phyloP scores from a whole-genome alignment of 2,888 invertebrate genomes.

The Drosophila barbarae region DNA sequence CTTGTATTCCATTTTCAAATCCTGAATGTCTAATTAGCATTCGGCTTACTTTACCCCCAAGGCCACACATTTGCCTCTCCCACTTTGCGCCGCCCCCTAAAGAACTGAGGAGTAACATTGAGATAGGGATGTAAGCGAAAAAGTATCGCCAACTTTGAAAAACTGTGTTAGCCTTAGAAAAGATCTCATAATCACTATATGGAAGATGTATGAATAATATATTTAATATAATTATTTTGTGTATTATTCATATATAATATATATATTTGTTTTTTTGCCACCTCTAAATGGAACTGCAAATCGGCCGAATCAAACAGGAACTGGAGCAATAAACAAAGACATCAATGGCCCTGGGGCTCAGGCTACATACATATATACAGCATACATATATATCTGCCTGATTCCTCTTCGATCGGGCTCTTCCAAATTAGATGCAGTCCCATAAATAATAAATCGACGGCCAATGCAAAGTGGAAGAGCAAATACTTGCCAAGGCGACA shows the following conservation, averaged over 20 bases:
- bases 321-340: conserved; percentile 71
- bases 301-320: conserved; percentile 32
- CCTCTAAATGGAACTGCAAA: conserved; percentile 7
- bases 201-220: background rate
- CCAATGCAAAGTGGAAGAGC: conserved; percentile 58
- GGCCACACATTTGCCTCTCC: conserved; percentile 16
- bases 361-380: background rate
- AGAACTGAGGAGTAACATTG: background rate
- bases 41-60: conserved; percentile 27
- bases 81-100: conserved; percentile 1
- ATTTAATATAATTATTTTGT: too few species aligned
- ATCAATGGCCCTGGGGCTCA: conserved; percentile 56
- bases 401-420: conserved; percentile 19
- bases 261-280: background rate
- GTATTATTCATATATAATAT: too few species aligned
- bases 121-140: background rate
- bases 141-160: background rate
- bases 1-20: background rate
- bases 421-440: conserved; percentile 44
- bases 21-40: conserved; percentile 34
- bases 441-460: conserved; percentile 68
- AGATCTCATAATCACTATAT: background rate
- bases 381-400: conserved; percentile 3
- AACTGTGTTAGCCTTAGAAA: background rate
- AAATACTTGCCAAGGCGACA: conserved; percentile 66